Evolutionary conservation across 2,797 vertebrate species (phyloP), one percentile per base, ranked within the genome.

Genomic region (Sciurus vulgaris): DNA sequence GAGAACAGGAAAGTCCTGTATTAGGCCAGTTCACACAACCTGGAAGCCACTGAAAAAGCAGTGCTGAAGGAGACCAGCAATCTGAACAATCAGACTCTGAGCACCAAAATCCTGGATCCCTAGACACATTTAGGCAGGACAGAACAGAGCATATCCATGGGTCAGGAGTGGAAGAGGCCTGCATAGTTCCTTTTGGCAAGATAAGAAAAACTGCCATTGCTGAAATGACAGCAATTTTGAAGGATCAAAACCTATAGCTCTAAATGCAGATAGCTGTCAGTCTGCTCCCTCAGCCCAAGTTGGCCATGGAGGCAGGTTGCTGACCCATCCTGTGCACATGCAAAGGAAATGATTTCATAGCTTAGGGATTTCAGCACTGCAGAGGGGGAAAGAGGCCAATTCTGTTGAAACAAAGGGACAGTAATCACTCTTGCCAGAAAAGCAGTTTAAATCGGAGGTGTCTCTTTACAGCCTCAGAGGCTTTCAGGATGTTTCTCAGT

Each of bases 311-410:
- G 87, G 92, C 95, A 95, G 97, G 84, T 96, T 91, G 74, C 59
- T 92, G 97, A 97, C 94, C 97, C 0, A n/a, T 97, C 98, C 96
- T 96, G 97, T 95, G 97, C 98, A 98, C 98, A 98, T 98, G 97
- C 59, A 76, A 94, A 98, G 98, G 98, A 98, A 98, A 98, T 98
- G 97, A 98, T 97, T 98, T 98, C 98, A 98, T 97, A 97, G 98
- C 98, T 98, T 96, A 98, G 98, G 92, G 96, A 97, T 97, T 95
- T 97, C 92, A 97, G 96, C 78, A 49, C 73, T 93, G 92, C 92
- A 90, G 90, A 92, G 87, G 70, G 94, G 95, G 87, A 84, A 90
- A 69, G 82, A 90, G 73, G 95, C 96, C 97, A 95, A 93, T 89
- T 96, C 92, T 8, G 33, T 84, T 96, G 82, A 90, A 97, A 97